These are phyloP conservation scores for Terrapene triunguis DNA, from an alignment of 2,113 vertebrate genomes.

Conservation along the genomic window DNA sequence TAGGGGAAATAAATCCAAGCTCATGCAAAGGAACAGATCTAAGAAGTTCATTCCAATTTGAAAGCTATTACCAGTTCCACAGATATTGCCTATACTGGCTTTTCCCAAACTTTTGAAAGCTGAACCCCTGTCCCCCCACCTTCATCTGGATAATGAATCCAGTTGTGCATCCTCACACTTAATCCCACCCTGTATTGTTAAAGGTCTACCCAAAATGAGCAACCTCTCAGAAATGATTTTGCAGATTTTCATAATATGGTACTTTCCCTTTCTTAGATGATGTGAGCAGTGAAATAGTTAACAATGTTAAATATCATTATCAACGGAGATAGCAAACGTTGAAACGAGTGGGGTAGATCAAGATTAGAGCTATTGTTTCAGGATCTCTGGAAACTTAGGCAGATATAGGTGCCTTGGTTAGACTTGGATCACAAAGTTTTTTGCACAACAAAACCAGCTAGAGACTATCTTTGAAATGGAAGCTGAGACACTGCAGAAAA, in stretches of 20 bases:
- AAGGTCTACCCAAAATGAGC: not conserved
- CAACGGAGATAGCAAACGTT: not conserved
- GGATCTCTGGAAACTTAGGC: not conserved
- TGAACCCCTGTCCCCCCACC: not conserved
- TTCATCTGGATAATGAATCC: not conserved
- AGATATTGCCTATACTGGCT: not conserved
- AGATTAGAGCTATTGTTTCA: not conserved
- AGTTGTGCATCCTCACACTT: not conserved
- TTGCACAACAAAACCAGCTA: not conserved
- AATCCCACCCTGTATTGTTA: not conserved
- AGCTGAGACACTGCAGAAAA: not conserved
- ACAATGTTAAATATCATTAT: not conserved
- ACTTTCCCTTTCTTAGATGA: not conserved
- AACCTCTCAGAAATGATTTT: not conserved
- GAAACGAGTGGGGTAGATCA: not conserved
- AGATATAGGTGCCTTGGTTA: not conserved
- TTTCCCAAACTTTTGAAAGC: slow-evolving; percentile 37
- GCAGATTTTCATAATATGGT: not conserved
- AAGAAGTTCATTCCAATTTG: not conserved
- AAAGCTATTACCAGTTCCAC: not conserved
- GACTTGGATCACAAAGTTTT: not conserved
- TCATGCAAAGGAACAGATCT: not conserved
- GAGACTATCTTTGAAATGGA: not conserved
- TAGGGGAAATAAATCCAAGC: not conserved
- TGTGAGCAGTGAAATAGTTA: not conserved